Evolutionary conservation across 2,888 invertebrate species (phyloP).

Genomic region (Deilephila elpenor): DNA sequence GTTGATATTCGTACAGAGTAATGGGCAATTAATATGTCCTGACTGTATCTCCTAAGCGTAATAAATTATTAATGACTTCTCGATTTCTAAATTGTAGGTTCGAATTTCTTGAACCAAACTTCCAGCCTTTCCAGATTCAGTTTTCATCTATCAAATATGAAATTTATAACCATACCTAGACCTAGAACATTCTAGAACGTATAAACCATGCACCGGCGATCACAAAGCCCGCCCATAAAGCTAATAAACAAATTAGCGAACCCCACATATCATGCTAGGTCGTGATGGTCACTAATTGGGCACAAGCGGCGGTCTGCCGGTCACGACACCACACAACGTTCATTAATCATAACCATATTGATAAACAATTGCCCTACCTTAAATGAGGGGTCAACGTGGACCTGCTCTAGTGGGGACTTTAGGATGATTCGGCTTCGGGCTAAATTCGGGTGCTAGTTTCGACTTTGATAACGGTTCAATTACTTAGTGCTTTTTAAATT

Average conservation of each 20-base stretch:
- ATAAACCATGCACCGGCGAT: constrained; percentile 10
- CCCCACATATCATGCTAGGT: constrained; percentile 78
- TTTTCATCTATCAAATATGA: neutral
- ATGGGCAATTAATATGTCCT: too few species aligned
- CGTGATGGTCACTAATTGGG: constrained; percentile 81
- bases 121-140: too few species aligned
- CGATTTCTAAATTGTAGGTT: too few species aligned
- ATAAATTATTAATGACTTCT: too few species aligned
- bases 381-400: constrained; percentile 76
- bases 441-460: neutral
- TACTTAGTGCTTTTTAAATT: neutral
- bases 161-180: neutral
- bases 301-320: constrained; percentile 58
- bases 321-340: constrained; percentile 72
- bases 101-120: too few species aligned
- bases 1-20: too few species aligned
- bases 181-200: neutral
- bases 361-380: constrained; percentile 84
- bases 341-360: constrained; percentile 81
- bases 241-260: constrained; percentile 69
- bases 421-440: constrained; percentile 14
- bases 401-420: neutral
- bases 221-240: constrained; percentile 24
- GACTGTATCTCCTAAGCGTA: too few species aligned
- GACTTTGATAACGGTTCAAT: neutral